Conservation (phyloP, 1,140 invertebrate species). For the Drosophila sulfurigaster region DNA sequence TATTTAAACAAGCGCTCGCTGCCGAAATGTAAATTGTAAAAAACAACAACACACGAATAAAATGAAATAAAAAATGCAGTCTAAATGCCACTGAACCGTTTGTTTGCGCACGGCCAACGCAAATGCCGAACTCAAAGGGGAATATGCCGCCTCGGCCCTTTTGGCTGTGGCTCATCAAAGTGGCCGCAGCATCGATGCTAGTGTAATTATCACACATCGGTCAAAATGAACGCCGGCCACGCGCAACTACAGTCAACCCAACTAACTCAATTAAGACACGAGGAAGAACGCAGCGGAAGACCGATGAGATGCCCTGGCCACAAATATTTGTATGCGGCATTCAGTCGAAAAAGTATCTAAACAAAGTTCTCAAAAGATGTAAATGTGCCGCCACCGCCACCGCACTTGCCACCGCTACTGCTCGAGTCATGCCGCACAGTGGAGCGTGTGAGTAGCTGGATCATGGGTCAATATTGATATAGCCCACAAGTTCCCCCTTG, state of each 20-base stretch:
- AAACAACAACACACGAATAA: neutral
- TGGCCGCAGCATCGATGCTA: conserved; percentile 62
- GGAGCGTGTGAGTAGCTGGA: conserved; percentile 47
- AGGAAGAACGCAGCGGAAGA: neutral
- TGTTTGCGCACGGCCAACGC: conserved; percentile 76
- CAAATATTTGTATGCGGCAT: conserved; percentile 80
- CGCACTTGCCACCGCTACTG: neutral
- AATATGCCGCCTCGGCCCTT: conserved; percentile 35
- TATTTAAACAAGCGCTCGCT: conserved; percentile 71
- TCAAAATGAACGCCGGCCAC: conserved; percentile 75
- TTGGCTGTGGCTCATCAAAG: conserved; percentile 63
- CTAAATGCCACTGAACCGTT: conserved; percentile 76
- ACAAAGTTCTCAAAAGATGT: conserved; percentile 63
- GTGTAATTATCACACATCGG: conserved; percentile 81
- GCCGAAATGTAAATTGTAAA: conserved; percentile 46
- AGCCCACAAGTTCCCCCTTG: conserved; percentile 1
- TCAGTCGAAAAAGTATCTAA: conserved; percentile 81
- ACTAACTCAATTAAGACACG: conserved; percentile 77
- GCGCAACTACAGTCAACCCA: conserved; percentile 62
- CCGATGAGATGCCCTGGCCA: conserved; percentile 26
- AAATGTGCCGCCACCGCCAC: conserved; percentile 46
- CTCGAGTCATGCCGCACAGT: conserved; percentile 10
- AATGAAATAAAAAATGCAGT: conserved; percentile 49
- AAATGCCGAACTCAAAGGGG: conserved; percentile 41
- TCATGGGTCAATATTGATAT: conserved; percentile 55